Base-by-base conservation (phyloP, 23 tunicate genomes). In the Pegea sp. region DNA sequence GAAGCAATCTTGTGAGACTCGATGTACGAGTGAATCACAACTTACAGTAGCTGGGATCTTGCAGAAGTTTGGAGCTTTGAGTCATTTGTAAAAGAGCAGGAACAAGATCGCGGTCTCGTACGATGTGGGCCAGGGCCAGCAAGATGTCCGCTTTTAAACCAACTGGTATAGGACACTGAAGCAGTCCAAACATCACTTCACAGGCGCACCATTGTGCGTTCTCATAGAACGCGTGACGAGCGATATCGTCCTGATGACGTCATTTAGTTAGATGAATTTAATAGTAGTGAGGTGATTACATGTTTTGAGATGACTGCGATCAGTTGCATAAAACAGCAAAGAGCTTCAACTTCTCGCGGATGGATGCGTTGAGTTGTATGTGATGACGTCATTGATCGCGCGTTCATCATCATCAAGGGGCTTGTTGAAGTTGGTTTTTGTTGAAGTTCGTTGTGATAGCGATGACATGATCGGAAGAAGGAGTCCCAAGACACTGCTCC, bases 311-410 rank as follows among this genome's bases (percentile, higher is more conserved):
- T 63, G 46, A 62, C 68, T 5, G 84, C 72, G 13, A 77, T 21
- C 22, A 84, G 61, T 28, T 74, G 66, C 76, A 84, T 59, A 22
- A 84, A 77, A 27, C 76, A 76, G 1, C 75, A 52, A 0, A 84
- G 33, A 4, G 78, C 95, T 56, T 84, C 84, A 30, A 84, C 76
- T 68, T 84, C 95, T n/a, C 74, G 80, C 26, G 95, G 95, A 0
- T 76, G 64, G 29, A 84, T 84, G 31, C 62, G 5, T 31, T 68
- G 30, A n/a, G 63, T 20, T 8, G 20, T 51, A 7, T 18, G 22
- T 18, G 22, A 20, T 18, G 8, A 11, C 19, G 22, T 18, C 19
- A 13, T 6, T 18, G 19, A 8, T 51, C 8, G 22, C 7, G 22
- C 22, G 19, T 51, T 51, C 20, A 11, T 18, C n/a, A n/a, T n/a